A percentile compares a stretch with the other conserved stretches of the same genome.
These are phyloP conservation scores for Cladorhizidae sp. DNA, from an alignment of 37 sponge, comb jelly and placozoan species.

Conservation along the genomic window DNA sequence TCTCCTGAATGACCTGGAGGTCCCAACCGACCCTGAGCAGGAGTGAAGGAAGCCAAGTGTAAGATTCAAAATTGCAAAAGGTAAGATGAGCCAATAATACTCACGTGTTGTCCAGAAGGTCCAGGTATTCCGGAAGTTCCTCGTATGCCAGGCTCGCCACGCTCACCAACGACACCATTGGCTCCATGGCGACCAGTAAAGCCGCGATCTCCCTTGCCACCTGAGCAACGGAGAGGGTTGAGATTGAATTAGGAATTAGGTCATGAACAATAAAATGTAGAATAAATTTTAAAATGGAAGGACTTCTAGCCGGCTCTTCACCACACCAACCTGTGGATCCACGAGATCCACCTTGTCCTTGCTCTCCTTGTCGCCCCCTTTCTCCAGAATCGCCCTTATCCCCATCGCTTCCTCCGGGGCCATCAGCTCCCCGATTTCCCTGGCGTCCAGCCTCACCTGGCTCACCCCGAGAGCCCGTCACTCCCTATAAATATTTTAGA, in stretches of 20 bases:
- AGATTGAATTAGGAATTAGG: too few relatives aligned
- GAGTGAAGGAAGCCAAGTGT: too few relatives aligned
- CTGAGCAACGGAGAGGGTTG: background rate
- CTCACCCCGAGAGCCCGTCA: slow-evolving; percentile 42
- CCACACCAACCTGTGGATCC: too few relatives aligned
- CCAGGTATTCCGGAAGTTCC: slow-evolving; percentile 57
- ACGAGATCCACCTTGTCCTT: slow-evolving; percentile 13
- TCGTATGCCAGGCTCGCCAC: slow-evolving; percentile 31
- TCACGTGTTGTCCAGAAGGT: slow-evolving; percentile 46
- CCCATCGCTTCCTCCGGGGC: slow-evolving; percentile 15
- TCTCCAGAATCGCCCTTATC: background rate
- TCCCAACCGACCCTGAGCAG: slow-evolving; percentile 33
- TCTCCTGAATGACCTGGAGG: slow-evolving; percentile 23
- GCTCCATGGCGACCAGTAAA: slow-evolving; percentile 30
- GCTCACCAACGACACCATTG: slow-evolving; percentile 14
- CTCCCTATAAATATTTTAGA: slow-evolving; percentile 33
- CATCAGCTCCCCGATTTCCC: slow-evolving; percentile 27
- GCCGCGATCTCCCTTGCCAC: slow-evolving; percentile 55
- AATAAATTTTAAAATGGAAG: too few relatives aligned
- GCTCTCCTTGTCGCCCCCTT: slow-evolving; percentile 18
- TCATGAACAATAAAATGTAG: too few relatives aligned
- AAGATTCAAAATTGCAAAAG: too few relatives aligned
- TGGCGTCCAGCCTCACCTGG: slow-evolving; percentile 32
- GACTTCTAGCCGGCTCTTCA: too few relatives aligned
- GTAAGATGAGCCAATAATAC: too few relatives aligned